Base-by-base conservation (phyloP, 2,888 invertebrate species). In the Noctua janthe region DNA sequence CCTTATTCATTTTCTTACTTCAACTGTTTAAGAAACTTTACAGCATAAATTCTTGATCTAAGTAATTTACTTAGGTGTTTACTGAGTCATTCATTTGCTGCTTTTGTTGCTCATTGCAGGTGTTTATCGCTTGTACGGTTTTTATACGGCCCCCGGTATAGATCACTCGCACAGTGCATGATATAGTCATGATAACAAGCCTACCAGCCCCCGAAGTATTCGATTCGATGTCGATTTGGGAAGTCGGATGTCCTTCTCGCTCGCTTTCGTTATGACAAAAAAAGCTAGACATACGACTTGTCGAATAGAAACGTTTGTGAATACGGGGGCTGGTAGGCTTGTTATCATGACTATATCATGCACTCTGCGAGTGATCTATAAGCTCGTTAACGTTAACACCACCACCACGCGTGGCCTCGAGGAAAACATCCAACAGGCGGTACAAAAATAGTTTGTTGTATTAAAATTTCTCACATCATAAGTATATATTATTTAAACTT, bases 371-470 rank as follows among this genome's bases (percentile, higher is more conserved):
- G 56, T 87, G 87, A 66, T 87, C n/a, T 66, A 51, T 56, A 76
- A 87, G 67, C 69, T 75, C 13, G 73, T 87, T 78, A 43, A 83
- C 56, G 72, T 71, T 77, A 66, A 70, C 71, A 71, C 64, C 66
- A 66, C 62, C 67, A 74, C 64, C 70, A 59, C 71, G 47, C 69
- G 23, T 73, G 75, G 43, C 79, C 71, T 76, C 66, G 59, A 71
- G 64, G 59, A 74, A 72, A 74, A 84, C 39, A 75, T 62, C 62
- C 49, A 73, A 71, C 39, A 71, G 54, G 74, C 29, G 20, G 51
- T 62, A 71, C 71, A 66, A 73, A 86, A 86, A 86, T 76, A 83
- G 75, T 54, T 77, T 69, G 56, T 62, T 75, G 59, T 75, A 73
- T 80, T 62, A n/a, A 29, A 54, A 15, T 72, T 70, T 72, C 17